These are phyloP conservation scores for Atethmia centrago DNA, from an alignment of 2,888 invertebrate species.

Conservation along the genomic window DNA sequence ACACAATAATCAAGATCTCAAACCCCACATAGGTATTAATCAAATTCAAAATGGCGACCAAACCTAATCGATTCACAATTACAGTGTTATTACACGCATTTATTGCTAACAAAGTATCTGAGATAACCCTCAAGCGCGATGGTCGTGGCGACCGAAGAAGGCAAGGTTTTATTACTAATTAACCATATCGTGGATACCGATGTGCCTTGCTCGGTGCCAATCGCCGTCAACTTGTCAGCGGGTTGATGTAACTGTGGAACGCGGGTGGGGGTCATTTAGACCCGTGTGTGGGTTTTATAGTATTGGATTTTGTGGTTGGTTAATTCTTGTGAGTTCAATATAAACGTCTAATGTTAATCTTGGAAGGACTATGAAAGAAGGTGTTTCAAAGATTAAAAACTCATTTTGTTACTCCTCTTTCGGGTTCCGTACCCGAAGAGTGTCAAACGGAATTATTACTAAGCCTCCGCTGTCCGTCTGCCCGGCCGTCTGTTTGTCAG, in stretches of 20 bases:
- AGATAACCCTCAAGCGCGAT: slow-evolving; percentile 62
- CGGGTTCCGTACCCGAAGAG: no score
- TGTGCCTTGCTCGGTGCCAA: slow-evolving; percentile 74
- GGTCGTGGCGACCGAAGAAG: slow-evolving; percentile 66
- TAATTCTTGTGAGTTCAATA: background rate
- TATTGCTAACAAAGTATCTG: slow-evolving; percentile 63
- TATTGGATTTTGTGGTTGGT: background rate
- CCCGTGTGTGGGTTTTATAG: slow-evolving; percentile 19
- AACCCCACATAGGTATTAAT: slow-evolving; percentile 20
- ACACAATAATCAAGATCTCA: slow-evolving; percentile 22
- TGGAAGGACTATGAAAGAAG: no score
- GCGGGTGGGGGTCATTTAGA: slow-evolving; percentile 38
- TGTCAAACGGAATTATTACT: no score
- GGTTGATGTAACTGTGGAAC: slow-evolving; percentile 70
- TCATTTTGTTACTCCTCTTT: background rate
- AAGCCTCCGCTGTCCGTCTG: no score
- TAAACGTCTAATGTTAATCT: background rate
- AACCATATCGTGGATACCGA: slow-evolving; percentile 78
- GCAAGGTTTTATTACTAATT: slow-evolving; percentile 79
- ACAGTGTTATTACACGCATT: slow-evolving; percentile 61
- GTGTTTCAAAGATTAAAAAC: background rate
- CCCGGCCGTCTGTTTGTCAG: no score
- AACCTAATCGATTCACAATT: slow-evolving; percentile 61
- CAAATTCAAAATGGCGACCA: slow-evolving; percentile 44
- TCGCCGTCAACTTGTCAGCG: slow-evolving; percentile 78